Evolutionary conservation across 2,888 invertebrate species (phyloP).

Genomic region (Caenorhabditis sp.): DNA sequence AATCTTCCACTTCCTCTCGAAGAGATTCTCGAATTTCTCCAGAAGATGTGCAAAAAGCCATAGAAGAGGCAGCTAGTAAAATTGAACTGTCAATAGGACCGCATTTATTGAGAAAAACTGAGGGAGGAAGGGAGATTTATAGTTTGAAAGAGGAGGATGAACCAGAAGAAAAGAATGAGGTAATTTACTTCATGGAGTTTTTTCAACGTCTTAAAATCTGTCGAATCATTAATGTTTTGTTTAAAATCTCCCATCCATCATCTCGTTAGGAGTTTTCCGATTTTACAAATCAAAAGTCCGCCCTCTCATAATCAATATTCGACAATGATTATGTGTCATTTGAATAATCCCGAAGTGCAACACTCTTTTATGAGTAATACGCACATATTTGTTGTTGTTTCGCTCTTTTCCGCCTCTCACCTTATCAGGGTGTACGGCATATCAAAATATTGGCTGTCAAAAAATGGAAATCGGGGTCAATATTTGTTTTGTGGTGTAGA

Average conservation of each 20-base stretch:
- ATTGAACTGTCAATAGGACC: background rate
- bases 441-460: background rate
- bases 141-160: constrained; percentile 2
- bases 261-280: too few relatives aligned
- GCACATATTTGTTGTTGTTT: background rate
- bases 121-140: background rate
- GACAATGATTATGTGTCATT: background rate
- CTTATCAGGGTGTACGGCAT: background rate
- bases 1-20: constrained; percentile 2
- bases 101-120: constrained; percentile 2
- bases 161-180: background rate
- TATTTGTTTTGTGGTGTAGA: background rate
- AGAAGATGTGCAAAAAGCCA: constrained; percentile 8
- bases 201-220: background rate
- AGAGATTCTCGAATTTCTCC: background rate
- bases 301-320: background rate
- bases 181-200: background rate
- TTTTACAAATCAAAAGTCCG: too few relatives aligned
- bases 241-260: too few relatives aligned
- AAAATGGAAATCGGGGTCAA: background rate
- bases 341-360: background rate
- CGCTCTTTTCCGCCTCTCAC: background rate
- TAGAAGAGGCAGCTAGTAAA: background rate
- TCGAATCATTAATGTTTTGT: too few relatives aligned
- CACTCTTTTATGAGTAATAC: background rate